Base-by-base conservation (phyloP, 2,888 invertebrate genomes). In the Eurytoma adleriae region DNA sequence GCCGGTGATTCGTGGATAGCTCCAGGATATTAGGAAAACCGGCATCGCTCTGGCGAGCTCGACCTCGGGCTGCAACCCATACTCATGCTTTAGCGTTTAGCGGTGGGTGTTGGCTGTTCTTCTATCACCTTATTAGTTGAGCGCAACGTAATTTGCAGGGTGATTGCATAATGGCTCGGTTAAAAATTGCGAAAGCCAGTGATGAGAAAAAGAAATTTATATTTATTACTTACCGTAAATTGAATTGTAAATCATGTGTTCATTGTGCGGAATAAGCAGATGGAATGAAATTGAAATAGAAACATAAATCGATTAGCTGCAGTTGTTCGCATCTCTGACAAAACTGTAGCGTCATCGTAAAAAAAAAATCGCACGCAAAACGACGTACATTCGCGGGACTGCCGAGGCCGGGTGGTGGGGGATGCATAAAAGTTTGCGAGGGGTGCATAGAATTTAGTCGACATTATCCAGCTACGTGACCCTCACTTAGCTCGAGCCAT, bases 401-500 rank as follows among this genome's bases (percentile, higher is more conserved):
- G 20, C 64, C 16, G 61, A 10, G 40, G 7, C 40, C 1, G 40
- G 18, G 18, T 57, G 24, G 56, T 20, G 40, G n/a, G 71, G 57
- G 48, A 16, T 52, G 64, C 79, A 67, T 78, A 79, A 81, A 73
- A 73, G 68, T 18, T 12, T 27, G 59, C 71, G 62, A 72, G 62
- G 84, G 86, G 84, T 86, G 82, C 83, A 84, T 83, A 86, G 85
- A 88, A 87, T 89, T 89, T 86, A 84, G 85, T 83, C 84, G 86
- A 87, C 84, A 77, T 71, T 72, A 88, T 88, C 85, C 86, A 83
- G 85, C 86, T 86, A 87, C 86, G 88, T 86, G 89, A 90, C 88
- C 90, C 90, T 90, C 88, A 87, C 89, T 89, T 89, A 89, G 87
- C 87, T 87, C 40, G 40, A 86, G 83, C 88, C 89, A 90, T 90